Evolutionary conservation across 2,888 invertebrate genomes (phyloP).

Genomic region (Ferrisia virgata): DNA sequence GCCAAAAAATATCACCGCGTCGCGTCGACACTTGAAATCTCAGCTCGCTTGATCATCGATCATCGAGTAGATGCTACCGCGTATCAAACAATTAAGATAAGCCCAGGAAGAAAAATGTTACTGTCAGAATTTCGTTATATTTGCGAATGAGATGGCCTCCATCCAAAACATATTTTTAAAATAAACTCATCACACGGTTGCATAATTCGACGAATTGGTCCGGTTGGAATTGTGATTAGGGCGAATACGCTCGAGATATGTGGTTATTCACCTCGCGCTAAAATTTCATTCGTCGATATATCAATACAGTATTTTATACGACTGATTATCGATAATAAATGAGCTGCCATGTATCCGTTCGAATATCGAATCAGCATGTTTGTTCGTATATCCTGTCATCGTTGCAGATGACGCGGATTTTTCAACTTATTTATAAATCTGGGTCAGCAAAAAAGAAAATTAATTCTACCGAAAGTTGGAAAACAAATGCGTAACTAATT

Average conservation of each 20-base stretch:
- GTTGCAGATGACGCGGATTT: neutral
- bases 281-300: neutral
- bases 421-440: neutral
- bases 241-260: neutral
- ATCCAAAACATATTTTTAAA: conserved; percentile 15
- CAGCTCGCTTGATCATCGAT: neutral
- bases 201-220: neutral
- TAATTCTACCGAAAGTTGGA: neutral
- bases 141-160: conserved; percentile 19
- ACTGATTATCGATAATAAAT: neutral
- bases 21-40: neutral
- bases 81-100: neutral
- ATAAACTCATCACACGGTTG: neutral
- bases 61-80: neutral
- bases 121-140: conserved; percentile 26
- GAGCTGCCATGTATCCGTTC: neutral
- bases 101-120: neutral
- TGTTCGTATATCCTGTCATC: neutral
- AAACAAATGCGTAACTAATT: conserved; percentile 3
- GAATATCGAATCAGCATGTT: neutral
- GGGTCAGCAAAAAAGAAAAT: conserved; percentile 3
- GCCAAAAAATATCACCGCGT: no score
- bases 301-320: neutral
- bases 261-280: conserved; percentile 18
- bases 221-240: neutral